Evolutionary conservation across 2,888 invertebrate species (phyloP).

Genomic region (Omphaloscelis lunosa): DNA sequence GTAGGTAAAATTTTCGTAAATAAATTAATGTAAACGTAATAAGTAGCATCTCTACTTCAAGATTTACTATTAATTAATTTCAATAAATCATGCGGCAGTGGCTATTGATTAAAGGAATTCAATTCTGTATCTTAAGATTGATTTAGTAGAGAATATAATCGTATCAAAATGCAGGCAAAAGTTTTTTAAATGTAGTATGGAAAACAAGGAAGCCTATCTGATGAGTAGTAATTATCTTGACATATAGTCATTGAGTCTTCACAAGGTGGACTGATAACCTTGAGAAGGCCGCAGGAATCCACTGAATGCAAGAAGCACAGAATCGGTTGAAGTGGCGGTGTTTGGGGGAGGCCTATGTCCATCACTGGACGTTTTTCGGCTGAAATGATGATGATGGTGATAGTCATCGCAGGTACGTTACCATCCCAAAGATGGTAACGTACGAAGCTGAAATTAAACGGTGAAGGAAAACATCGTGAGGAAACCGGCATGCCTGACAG

Average conservation of each 20-base stretch:
- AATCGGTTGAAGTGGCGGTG: neutral
- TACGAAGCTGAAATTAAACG: too few relatives aligned
- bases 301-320: too few relatives aligned
- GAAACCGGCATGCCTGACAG: too few relatives aligned
- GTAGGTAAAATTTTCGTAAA: too few relatives aligned
- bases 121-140: neutral
- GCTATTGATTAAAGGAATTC: neutral
- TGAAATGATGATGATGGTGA: neutral
- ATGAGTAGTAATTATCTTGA: neutral
- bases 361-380: too few relatives aligned
- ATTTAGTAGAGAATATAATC: neutral
- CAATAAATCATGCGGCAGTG: neutral
- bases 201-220: neutral
- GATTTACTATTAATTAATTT: conserved; percentile 5
- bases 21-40: too few relatives aligned
- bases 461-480: too few relatives aligned
- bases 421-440: neutral
- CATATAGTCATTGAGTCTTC: neutral
- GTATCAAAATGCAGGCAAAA: neutral
- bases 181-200: neutral
- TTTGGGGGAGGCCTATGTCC: too few relatives aligned
- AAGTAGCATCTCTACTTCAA: neutral
- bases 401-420: neutral
- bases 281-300: too few relatives aligned
- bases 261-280: too few relatives aligned